Conservation (phyloP, 2,888 invertebrate species). For the Psylliodes chrysocephalus region DNA sequence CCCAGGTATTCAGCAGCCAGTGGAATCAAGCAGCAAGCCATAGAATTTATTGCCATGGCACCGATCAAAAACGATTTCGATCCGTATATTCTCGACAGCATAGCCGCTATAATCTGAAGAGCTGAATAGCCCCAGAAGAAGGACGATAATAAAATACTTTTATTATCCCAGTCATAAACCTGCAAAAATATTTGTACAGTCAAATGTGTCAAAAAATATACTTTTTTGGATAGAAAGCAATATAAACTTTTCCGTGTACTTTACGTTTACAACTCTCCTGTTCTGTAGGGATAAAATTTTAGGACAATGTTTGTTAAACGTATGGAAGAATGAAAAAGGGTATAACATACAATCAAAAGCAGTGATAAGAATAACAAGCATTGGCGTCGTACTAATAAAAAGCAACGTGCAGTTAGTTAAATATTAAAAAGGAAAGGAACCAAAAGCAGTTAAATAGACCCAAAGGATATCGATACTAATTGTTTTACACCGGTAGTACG, state of each 20-base stretch:
- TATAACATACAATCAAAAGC: no score
- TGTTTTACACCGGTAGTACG: no score
- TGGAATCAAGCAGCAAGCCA: constrained; percentile 75
- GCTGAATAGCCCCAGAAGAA: constrained; percentile 85
- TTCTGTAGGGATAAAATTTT: not conserved
- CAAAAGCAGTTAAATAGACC: no score
- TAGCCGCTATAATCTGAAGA: constrained; percentile 77
- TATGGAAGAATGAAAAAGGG: no score
- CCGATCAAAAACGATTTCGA: constrained; percentile 73
- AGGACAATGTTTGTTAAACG: no score
- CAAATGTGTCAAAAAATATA: not conserved
- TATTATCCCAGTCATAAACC: constrained; percentile 50
- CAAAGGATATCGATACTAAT: no score
- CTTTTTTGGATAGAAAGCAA: not conserved
- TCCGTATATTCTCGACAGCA: constrained; percentile 78
- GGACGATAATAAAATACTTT: constrained; percentile 73
- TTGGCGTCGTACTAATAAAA: no score
- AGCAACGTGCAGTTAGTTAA: no score
- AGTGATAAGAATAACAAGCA: no score
- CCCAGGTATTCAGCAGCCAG: constrained; percentile 70
- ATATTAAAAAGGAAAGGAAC: no score
- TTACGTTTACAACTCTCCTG: not conserved
- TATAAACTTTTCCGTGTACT: not conserved
- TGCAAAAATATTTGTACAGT: no score
- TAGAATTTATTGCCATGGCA: constrained; percentile 70